These are phyloP conservation scores for Dromaius novaehollandiae DNA, from an alignment of 2,113 vertebrate genomes.

Conservation along the genomic window DNA sequence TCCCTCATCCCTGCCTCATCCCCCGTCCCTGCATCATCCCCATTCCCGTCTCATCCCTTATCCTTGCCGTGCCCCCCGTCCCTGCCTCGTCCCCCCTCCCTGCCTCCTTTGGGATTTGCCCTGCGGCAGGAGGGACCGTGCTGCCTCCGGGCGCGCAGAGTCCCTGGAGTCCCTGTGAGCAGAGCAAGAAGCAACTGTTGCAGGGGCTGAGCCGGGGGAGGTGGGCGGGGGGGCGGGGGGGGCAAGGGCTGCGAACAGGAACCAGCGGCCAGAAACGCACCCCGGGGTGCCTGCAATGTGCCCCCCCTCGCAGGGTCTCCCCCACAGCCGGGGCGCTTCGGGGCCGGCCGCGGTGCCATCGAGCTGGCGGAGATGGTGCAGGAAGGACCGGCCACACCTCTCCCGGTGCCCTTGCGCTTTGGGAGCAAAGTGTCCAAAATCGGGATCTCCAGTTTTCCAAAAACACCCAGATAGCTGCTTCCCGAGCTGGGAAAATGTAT, in stretches of 20 bases:
- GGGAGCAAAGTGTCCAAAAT: not conserved
- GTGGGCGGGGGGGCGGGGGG: too few species aligned
- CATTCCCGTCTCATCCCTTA: not conserved
- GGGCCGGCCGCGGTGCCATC: not conserved
- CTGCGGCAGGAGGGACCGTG: not conserved
- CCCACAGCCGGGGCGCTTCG: too few species aligned
- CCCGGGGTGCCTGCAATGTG: too few species aligned
- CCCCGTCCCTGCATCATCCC: fast-evolving
- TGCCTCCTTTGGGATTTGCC: not conserved
- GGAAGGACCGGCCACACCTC: not conserved
- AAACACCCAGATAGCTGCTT: not conserved
- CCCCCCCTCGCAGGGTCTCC: not conserved
- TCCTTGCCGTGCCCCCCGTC: too few species aligned
- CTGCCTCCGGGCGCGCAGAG: not conserved
- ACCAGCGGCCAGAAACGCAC: not conserved
- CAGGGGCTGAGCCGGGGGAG: not conserved
- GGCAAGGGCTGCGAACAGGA: too few species aligned
- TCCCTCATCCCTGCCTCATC: not conserved
- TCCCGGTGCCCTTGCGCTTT: not conserved
- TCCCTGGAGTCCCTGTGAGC: not conserved
- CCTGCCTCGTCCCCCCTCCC: not conserved
- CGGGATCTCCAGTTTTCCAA: not conserved
- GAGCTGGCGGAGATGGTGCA: not conserved
- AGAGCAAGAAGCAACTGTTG: not conserved
- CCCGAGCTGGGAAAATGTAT: not conserved